These are phyloP conservation scores for Trissolcus basalis DNA, from an alignment of 1,140 invertebrate genomes.

Conservation along the genomic window DNA sequence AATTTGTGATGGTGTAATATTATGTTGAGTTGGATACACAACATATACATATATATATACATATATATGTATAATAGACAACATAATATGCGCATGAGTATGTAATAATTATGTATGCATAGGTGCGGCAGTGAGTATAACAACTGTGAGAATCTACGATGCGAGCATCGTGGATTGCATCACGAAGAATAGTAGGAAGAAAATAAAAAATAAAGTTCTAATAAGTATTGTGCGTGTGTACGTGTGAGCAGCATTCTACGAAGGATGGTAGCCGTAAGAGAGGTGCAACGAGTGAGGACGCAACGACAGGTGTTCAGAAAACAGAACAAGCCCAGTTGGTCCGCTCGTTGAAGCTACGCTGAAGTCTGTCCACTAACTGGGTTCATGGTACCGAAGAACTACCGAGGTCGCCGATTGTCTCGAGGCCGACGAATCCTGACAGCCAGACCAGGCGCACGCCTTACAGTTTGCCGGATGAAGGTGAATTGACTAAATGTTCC, in stretches of 20 bases:
- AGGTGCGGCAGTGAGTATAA: conserved; percentile 75
- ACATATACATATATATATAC: conserved; percentile 67
- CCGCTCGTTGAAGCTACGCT: conserved; percentile 62
- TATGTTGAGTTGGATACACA: conserved; percentile 65
- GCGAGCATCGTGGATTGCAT: conserved; percentile 43
- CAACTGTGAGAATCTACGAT: conserved; percentile 68
- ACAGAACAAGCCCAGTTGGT: conserved; percentile 71
- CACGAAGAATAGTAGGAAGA: conserved; percentile 64
- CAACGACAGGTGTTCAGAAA: conserved; percentile 69
- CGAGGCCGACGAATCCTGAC: conserved; percentile 35
- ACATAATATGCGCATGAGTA: conserved; percentile 73
- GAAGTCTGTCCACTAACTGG: conserved; percentile 66
- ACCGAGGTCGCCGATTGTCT: conserved; percentile 46
- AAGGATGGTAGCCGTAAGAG: conserved; percentile 66
- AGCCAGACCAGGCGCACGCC: conserved; percentile 40
- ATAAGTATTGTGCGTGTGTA: conserved; percentile 63
- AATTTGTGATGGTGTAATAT: conserved; percentile 61
- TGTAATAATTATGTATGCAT: conserved; percentile 76
- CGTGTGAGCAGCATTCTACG: conserved; percentile 69
- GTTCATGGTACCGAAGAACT: conserved; percentile 60
- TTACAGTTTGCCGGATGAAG: conserved; percentile 56
- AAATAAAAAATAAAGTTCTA: conserved; percentile 59
- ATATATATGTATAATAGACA: conserved; percentile 68
- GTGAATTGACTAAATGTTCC: conserved; percentile 69
- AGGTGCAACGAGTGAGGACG: conserved; percentile 50